Conservation (phyloP, 2,888 invertebrate species). For the Stenoptilia bipunctidactyla region DNA sequence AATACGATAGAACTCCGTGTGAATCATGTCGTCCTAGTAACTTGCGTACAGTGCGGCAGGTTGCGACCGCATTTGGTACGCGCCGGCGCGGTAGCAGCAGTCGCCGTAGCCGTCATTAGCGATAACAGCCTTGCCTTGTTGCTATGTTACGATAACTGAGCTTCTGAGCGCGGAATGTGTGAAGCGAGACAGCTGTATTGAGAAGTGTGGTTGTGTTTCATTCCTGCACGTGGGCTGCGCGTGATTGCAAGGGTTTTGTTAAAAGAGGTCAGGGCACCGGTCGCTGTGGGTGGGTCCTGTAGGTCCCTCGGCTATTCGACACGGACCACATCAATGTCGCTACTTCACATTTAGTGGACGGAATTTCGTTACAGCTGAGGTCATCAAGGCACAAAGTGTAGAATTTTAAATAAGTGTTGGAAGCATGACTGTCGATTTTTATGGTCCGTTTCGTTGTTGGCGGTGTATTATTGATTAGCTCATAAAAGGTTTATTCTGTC, state of each 20-base stretch:
- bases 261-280: background rate
- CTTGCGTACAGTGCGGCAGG: constrained; percentile 54
- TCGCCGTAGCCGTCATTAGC: constrained; percentile 15
- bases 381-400: no score
- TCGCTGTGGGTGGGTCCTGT: constrained; percentile 13
- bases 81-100: constrained; percentile 19
- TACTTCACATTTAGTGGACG: background rate
- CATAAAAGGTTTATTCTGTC: no score
- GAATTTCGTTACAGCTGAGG: background rate
- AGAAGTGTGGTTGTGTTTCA: background rate
- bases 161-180: constrained; percentile 14
- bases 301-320: background rate
- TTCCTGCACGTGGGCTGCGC: background rate
- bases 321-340: background rate
- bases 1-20: constrained; percentile 20
- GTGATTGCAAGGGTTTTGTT: background rate
- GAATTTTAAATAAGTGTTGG: no score
- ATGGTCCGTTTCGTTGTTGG: no score
- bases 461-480: no score
- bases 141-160: constrained; percentile 13
- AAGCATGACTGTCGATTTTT: no score
- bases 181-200: background rate
- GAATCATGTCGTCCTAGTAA: constrained; percentile 46
- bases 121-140: constrained; percentile 7
- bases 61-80: constrained; percentile 32